Evolutionary conservation across 2,113 vertebrate species (phyloP).

Genomic region (Anhinga anhinga): DNA sequence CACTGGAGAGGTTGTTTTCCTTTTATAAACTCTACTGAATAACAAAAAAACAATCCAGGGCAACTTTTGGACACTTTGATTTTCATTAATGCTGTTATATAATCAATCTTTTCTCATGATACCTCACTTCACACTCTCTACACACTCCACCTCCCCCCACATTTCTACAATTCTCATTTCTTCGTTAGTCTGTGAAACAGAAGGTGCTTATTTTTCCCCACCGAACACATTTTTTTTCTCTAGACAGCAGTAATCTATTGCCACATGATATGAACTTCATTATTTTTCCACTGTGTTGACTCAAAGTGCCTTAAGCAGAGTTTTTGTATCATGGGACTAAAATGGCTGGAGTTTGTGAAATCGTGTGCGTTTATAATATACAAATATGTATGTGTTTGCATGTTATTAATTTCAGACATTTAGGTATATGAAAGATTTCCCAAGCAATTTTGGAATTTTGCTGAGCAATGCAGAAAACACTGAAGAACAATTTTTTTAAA

Average conservation of each 20-base stretch:
- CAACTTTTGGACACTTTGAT: not conserved
- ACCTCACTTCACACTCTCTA: not conserved
- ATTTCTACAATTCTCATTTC: not conserved
- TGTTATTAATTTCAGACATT: slow-evolving; percentile 20
- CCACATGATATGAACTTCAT: slow-evolving; percentile 33
- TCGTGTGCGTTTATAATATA: not conserved
- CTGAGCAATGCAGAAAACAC: not conserved
- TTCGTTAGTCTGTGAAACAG: not conserved
- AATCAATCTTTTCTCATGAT: not conserved
- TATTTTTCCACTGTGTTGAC: slow-evolving; percentile 56
- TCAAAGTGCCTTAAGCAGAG: slow-evolving; percentile 17
- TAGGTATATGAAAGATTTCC: slow-evolving; percentile 15
- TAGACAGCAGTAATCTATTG: slow-evolving; percentile 10
- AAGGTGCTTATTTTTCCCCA: not conserved
- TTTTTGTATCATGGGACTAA: slow-evolving; percentile 15
- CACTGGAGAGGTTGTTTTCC: not conserved
- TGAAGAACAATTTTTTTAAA: not conserved
- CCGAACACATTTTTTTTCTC: not conserved
- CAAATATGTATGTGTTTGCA: not conserved
- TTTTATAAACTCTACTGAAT: not conserved
- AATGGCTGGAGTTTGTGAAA: slow-evolving; percentile 34
- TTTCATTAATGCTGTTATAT: not conserved
- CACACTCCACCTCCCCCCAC: not conserved
- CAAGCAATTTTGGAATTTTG: slow-evolving; percentile 15
- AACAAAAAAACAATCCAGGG: not conserved